These are phyloP conservation scores for Malacoraja senta DNA, from an alignment of 2,797 vertebrate genomes.

Conservation along the genomic window DNA sequence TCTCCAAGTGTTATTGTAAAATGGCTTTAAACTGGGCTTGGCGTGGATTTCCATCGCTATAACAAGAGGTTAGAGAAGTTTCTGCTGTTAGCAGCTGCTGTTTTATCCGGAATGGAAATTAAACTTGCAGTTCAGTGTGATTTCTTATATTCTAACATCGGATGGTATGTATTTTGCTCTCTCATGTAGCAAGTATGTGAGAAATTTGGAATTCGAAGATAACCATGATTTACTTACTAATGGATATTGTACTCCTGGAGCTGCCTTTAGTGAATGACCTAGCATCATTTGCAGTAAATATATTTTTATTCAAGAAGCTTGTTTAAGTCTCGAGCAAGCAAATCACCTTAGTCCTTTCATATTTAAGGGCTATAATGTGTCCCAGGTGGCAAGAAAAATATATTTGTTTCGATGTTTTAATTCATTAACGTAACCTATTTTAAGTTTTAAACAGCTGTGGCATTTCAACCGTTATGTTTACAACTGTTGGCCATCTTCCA, in stretches of 20 bases:
- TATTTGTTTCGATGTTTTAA: not conserved
- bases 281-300: not conserved
- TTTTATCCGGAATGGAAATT: not conserved
- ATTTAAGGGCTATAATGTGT: not conserved
- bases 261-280: not conserved
- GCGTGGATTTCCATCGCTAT: not conserved
- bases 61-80: not conserved
- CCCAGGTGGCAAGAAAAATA: not conserved
- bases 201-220: not conserved
- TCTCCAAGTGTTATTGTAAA: too few species aligned
- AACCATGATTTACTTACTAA: not conserved
- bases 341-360: too few species aligned
- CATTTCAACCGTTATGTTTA: conserved; percentile 28
- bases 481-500: conserved; percentile 14
- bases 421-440: not conserved
- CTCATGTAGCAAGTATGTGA: not conserved
- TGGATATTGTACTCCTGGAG: not conserved
- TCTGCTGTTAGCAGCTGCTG: not conserved
- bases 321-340: not conserved
- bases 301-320: not conserved
- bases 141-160: not conserved
- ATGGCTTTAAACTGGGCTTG: not conserved
- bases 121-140: not conserved
- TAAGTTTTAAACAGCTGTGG: not conserved
- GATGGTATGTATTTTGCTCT: not conserved